These are phyloP conservation scores for Oreotrochilus melanogaster DNA, from an alignment of 2,113 vertebrate species.

Conservation along the genomic window DNA sequence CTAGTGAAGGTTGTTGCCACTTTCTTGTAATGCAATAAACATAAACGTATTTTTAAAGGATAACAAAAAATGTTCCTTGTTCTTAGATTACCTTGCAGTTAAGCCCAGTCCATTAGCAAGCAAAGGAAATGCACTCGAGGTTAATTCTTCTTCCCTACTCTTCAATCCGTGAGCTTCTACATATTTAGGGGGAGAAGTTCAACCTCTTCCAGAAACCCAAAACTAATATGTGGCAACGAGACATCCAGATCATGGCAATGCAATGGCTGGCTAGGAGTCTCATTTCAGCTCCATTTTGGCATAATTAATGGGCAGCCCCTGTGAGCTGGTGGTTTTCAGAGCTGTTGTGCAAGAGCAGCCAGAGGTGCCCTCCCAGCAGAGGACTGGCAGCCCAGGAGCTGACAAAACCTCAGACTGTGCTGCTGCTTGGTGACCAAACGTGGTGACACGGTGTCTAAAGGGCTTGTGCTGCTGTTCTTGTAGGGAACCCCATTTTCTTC, in stretches of 20 bases:
- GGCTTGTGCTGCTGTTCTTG: accelerated
- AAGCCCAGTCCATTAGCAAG: background rate
- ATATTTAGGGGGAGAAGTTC: background rate
- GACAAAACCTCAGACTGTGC: background rate
- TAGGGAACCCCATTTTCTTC: background rate
- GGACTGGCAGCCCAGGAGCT: too few species aligned
- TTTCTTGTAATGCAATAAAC: background rate
- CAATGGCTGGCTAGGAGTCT: background rate
- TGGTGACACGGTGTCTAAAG: background rate
- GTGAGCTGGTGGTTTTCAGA: background rate
- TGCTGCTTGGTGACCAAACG: background rate
- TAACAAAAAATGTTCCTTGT: background rate
- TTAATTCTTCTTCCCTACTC: background rate
- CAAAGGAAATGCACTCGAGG: background rate
- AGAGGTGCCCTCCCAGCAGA: background rate
- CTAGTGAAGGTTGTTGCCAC: background rate
- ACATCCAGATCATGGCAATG: background rate
- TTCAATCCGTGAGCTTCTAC: background rate
- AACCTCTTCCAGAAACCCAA: background rate
- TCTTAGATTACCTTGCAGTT: background rate
- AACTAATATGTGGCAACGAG: background rate
- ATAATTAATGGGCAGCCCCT: background rate
- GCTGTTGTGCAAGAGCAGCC: background rate
- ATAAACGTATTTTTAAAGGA: background rate
- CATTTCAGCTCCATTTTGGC: background rate